Base-by-base conservation (phyloP, 2,113 vertebrate genomes). In the Gila orcuttii region DNA sequence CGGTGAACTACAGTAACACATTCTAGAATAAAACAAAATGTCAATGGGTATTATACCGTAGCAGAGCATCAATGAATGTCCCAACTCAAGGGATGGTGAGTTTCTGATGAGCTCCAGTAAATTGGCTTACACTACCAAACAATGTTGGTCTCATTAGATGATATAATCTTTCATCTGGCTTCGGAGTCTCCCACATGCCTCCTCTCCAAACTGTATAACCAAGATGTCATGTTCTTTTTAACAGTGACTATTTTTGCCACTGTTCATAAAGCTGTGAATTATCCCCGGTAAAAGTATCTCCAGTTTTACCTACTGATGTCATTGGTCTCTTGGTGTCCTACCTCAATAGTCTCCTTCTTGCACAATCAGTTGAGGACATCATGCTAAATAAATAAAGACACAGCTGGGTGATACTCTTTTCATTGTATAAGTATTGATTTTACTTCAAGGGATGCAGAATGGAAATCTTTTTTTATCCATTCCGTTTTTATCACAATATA, bases 401-500 rank as follows among this genome's bases (percentile, higher is more conserved):
- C 23, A 76, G 73, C 45, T 31, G 45, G 28, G 23, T 76, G 42
- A 76, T 28, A 6, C n/a, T 52, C 13, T 50, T 76, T 76, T 76
- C 3, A 76, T 73, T 73, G 45, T 73, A 45, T 45, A 8, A 13
- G 45, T 76, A 31, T 76, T 47, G 74, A 76, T 76, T 76, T 76
- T 76, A 31, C 45, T 76, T 23, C 3, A 28, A 47, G 25, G 73
- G 45, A 17, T 76, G n/a, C 12, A 76, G 13, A 50, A n/a, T 75
- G 13, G 6, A 75, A 13, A 76, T 47, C n/a, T 25, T 76, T 47
- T 19, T 52, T 13, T 52, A 42, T 33, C 13, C 6, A 52, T 52
- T 6, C 42, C 17, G 23, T 7, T 31, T 76, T 52, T 76, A 2
- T 50, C 3, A 25, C 23, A 75, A 6, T 50, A 28, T 10, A 2